Evolutionary conservation across 2,113 vertebrate genomes (phyloP), one percentile per base, ranked within the genome.

Genomic region (Pterocles gutturalis): DNA sequence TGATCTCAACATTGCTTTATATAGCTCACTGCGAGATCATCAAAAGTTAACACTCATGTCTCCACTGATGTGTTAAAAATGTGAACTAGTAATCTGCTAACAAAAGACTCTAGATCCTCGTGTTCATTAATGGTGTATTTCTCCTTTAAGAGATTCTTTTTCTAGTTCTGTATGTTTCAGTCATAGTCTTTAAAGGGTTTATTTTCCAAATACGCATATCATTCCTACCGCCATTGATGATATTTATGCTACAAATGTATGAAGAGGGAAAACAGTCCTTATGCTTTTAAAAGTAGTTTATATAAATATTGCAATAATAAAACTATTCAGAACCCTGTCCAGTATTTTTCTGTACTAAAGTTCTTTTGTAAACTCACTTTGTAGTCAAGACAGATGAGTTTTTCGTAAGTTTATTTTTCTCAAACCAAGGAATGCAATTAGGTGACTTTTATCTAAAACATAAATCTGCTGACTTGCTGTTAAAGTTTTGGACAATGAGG

Each of bases 361-460:
- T 57, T 79, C 87, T 89, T 95, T 93, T 96, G 83, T 96, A 96
- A 97, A 91, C 86, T 83, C 16, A 64, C 90, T 96, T 97, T 87
- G 80, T 87, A 91, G 83, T 81, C 77, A 87, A 88, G 89, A 94
- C 73, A 83, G n/a, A 88, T 82, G 71, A 75, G 60, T 51, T 93
- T 96, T 93, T 66, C 83, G 18, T 58, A 81, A 67, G 70, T 93
- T 96, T 96, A 95, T 91, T 91, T 94, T 94, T 92, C 87, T 94
- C 91, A 79, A 90, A 91, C 57, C 24, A 71, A 90, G 69, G 86
- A 95, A 95, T 92, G 95, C 87, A 96, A 87, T 83, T 93, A 97
- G 93, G 80, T 88, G 79, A 73, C 60, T 96, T 94, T 97, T 79
- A 87, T 88, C 96, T 95, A 93, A 94, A 89, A 87, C n/a, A 65